A percentile compares a stretch with the other conserved stretches of the same genome.
Evolutionary conservation across 2,888 invertebrate species (phyloP).

Genomic region (Microdon myrmicae): DNA sequence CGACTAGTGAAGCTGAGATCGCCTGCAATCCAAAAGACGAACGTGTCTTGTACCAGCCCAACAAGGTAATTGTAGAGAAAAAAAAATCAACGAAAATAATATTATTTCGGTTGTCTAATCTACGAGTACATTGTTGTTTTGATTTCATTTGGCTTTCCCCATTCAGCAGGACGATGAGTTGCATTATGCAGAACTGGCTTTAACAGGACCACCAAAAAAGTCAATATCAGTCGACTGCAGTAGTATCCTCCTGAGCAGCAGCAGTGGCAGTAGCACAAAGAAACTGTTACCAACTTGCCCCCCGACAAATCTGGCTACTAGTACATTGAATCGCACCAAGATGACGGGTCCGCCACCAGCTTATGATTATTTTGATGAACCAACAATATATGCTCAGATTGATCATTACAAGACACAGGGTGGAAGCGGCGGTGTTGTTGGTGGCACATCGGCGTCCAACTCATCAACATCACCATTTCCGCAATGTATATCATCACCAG

Average conservation of each 20-base stretch:
- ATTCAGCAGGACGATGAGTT: slow-evolving; percentile 63
- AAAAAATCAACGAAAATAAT: not conserved
- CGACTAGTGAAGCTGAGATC: slow-evolving; percentile 67
- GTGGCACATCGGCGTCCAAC: slow-evolving; percentile 53
- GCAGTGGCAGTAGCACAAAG: slow-evolving; percentile 59
- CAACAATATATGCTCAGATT: slow-evolving; percentile 80
- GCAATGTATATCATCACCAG: slow-evolving; percentile 66
- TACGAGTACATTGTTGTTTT: not conserved
- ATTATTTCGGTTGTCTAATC: not conserved
- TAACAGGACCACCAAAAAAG: slow-evolving; percentile 58
- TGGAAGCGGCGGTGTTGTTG: slow-evolving; percentile 28
- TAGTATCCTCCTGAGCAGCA: slow-evolving; percentile 55
- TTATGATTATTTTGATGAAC: slow-evolving; percentile 71
- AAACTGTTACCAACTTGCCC: slow-evolving; percentile 62
- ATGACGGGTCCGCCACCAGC: slow-evolving; percentile 60
- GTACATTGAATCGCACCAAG: slow-evolving; percentile 63
- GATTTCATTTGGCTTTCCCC: not conserved
- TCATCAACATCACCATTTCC: slow-evolving; percentile 65
- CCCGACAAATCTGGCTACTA: slow-evolving; percentile 55
- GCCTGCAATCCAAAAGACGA: slow-evolving; percentile 63
- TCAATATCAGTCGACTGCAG: slow-evolving; percentile 57
- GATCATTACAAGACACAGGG: slow-evolving; percentile 72
- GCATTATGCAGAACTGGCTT: slow-evolving; percentile 65
- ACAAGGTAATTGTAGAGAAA: slow-evolving; percentile 57
- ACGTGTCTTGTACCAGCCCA: slow-evolving; percentile 61